Conservation (phyloP, 1,140 invertebrate species). For the Nasonia vitripennis region DNA sequence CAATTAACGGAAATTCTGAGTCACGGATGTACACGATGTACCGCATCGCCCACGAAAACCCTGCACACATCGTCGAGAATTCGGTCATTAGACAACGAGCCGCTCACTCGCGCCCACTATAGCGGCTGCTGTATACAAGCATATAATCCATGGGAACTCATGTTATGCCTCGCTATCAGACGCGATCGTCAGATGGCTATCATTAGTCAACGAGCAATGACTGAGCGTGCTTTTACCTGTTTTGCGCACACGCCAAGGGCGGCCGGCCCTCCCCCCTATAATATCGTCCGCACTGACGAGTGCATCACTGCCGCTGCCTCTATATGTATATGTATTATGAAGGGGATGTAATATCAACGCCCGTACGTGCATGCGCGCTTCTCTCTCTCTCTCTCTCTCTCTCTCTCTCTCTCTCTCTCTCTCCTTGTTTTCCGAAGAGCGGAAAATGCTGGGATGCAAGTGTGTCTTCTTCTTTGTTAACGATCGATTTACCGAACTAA, state of each 20-base stretch:
- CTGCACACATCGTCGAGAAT: not conserved
- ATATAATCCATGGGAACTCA: constrained; percentile 55
- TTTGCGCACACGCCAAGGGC: constrained; percentile 19
- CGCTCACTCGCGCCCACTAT: not conserved
- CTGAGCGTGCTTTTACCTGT: constrained; percentile 60
- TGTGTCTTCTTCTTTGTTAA: not conserved
- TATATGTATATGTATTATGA: constrained; percentile 18
- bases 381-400: no score
- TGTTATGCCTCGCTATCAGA: constrained; percentile 34
- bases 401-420: no score
- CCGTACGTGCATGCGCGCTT: constrained; percentile 53
- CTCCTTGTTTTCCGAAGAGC: not conserved
- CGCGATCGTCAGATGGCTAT: constrained; percentile 60
- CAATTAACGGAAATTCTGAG: constrained; percentile 30
- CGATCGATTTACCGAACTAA: constrained; percentile 6
- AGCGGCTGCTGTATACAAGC: not conserved
- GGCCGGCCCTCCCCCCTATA: not conserved
- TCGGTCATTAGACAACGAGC: constrained; percentile 12
- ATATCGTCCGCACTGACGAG: not conserved
- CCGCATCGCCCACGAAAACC: not conserved
- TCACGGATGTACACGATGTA: not conserved
- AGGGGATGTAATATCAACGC: constrained; percentile 40
- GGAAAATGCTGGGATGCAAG: not conserved
- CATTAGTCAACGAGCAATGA: constrained; percentile 66
- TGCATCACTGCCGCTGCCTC: constrained; percentile 25